These are phyloP conservation scores for Plectrocnemia conspersa DNA, from an alignment of 1,140 invertebrate species.

Conservation along the genomic window DNA sequence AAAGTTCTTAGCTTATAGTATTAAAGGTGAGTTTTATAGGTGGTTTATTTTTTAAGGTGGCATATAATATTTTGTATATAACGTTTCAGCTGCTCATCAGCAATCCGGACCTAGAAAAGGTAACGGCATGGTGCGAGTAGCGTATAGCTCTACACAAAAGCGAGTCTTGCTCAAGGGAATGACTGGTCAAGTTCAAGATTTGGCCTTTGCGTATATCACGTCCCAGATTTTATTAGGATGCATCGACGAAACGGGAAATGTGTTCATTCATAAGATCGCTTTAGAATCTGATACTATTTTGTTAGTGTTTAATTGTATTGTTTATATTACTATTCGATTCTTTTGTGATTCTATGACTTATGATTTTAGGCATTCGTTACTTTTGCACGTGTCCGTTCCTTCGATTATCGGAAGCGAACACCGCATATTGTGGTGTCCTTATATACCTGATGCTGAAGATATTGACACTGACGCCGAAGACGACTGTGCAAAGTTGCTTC, in stretches of 20 bases:
- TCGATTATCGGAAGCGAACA: slow-evolving; percentile 42
- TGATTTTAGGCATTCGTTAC: slow-evolving; percentile 40
- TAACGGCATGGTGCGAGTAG: slow-evolving; percentile 77
- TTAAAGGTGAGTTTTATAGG: slow-evolving; percentile 64
- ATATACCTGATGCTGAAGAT: slow-evolving; percentile 69
- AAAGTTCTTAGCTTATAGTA: slow-evolving; percentile 83
- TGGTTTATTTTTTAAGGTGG: neutral
- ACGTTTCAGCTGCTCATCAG: slow-evolving; percentile 41
- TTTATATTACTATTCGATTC: neutral
- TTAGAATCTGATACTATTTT: slow-evolving; percentile 55
- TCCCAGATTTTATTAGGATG: slow-evolving; percentile 74
- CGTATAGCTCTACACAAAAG: slow-evolving; percentile 67
- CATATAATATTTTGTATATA: slow-evolving; percentile 15
- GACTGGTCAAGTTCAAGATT: slow-evolving; percentile 76
- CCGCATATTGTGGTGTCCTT: slow-evolving; percentile 86
- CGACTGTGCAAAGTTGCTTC: slow-evolving; percentile 72
- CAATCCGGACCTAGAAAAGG: slow-evolving; percentile 56
- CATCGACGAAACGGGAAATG: slow-evolving; percentile 77
- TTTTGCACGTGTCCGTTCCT: slow-evolving; percentile 54
- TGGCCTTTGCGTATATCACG: slow-evolving; percentile 80
- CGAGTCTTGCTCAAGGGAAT: slow-evolving; percentile 82
- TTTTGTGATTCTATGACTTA: slow-evolving; percentile 3
- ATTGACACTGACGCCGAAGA: slow-evolving; percentile 56
- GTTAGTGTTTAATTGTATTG: slow-evolving; percentile 33
- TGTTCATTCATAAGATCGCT: slow-evolving; percentile 77